Percentiles rank a stretch among this genome's conserved stretches.
phyloP scores from a whole-genome alignment of 30 jellyfish, hydroid and myxozoan genomes.

The Pelagia noctiluca region DNA sequence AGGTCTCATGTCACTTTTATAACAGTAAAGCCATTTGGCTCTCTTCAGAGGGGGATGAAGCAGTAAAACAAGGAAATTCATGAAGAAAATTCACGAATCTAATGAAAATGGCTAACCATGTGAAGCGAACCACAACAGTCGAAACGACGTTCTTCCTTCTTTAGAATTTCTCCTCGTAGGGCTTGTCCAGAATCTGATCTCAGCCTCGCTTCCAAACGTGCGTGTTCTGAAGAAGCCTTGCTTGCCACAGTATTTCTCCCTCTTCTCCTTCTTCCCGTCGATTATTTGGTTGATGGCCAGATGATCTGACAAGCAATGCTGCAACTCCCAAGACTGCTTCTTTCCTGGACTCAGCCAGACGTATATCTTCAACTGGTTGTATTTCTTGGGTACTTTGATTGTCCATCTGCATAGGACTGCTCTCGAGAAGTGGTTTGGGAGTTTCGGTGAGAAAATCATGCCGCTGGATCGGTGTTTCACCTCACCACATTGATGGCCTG shows the following conservation, averaged over 20 bases:
- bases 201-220: slow-evolving; percentile 75
- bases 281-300: slow-evolving; percentile 65
- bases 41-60: too few species aligned
- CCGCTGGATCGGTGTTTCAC: slow-evolving; percentile 61
- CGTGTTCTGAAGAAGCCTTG: slow-evolving; percentile 65
- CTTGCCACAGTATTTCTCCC: slow-evolving; percentile 63
- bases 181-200: slow-evolving; percentile 64
- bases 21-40: too few species aligned
- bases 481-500: slow-evolving; percentile 68
- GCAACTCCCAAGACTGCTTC: slow-evolving; percentile 47
- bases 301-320: slow-evolving; percentile 66
- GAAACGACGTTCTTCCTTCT: slow-evolving; percentile 39
- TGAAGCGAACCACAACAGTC: slow-evolving; percentile 64
- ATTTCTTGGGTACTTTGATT: slow-evolving; percentile 50
- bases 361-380: slow-evolving; percentile 44
- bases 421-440: slow-evolving; percentile 53
- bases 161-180: slow-evolving; percentile 26
- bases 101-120: slow-evolving; percentile 17
- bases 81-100: too few species aligned
- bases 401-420: slow-evolving; percentile 68
- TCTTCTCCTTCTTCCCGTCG: slow-evolving; percentile 56
- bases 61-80: too few species aligned
- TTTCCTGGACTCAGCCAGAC: slow-evolving; percentile 51
- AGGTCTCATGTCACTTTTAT: too few species aligned
- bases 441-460: slow-evolving; percentile 53